Base-by-base conservation (phyloP, 2,888 invertebrate genomes). In the Fabriciana adippe region DNA sequence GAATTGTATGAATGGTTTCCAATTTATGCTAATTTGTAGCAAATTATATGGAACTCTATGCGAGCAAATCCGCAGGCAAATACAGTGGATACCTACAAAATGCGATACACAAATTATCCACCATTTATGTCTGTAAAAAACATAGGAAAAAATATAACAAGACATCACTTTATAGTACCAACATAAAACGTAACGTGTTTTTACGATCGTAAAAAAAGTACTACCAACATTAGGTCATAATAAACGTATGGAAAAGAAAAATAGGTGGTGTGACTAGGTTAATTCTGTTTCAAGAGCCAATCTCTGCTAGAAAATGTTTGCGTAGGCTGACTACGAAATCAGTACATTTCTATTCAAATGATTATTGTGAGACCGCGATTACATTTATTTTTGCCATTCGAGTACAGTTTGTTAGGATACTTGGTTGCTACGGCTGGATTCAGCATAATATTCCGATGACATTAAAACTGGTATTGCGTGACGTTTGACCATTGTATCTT, bases 301-400 rank as follows among this genome's bases (percentile, higher is more conserved):
- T 60, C 54, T 56, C 62, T 48, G 53, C 53, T 45, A 60, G 65
- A 63, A 67, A 72, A 63, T 65, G 68, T 65, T 72, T 67, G 35
- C 55, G 66, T 70, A 69, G 68, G 65, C 66, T 55, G 41, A 59
- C 63, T 67, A 75, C 78, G 75, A 88, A 90, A 90, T 90, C 89
- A 85, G 88, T 85, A 87, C 86, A 90, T 91, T 91, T 84, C 82
- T 88, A 91, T 90, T 90, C 90, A 91, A 91, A 91, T 89, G 89
- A 89, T 90, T 90, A 90, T 90, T 90, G 89, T 89, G 82, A 81
- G 82, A 79, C 83, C 82, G 79, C 85, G 81, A 88, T 90, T 87
- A 87, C 89, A 86, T 90, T 90, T 89, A 88, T 90, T 89, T 86
- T 78, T 84, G 83, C 81, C 79, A 83, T 87, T 85, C 73, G 73